phyloP scores from a whole-genome alignment of 2,888 invertebrate genomes.

The Coecobrya sp. region DNA sequence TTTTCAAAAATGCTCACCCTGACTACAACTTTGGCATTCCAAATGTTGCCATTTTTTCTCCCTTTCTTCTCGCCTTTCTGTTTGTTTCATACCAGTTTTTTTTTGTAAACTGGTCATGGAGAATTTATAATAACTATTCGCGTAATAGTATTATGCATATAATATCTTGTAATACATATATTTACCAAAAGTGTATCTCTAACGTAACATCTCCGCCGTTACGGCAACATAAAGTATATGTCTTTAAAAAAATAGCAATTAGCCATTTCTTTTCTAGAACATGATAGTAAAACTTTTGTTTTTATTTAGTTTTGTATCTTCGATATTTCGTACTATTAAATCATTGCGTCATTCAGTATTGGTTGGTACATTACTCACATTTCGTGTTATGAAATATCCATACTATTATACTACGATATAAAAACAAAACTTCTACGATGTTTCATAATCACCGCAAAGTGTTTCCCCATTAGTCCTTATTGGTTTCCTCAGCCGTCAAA shows the following conservation, averaged over 20 bases:
- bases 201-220: conserved; percentile 39
- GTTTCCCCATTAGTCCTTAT: conserved; percentile 30
- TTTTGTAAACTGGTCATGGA: conserved; percentile 41
- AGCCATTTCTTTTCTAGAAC: background rate
- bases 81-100: conserved; percentile 37
- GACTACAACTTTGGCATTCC: conserved; percentile 22
- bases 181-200: background rate
- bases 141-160: background rate
- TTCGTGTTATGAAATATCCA: conserved; percentile 47
- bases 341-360: conserved; percentile 42
- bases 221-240: background rate
- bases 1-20: conserved; percentile 35
- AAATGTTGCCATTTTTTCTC: conserved; percentile 36
- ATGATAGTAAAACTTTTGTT: conserved; percentile 15
- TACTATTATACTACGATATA: background rate
- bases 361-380: conserved; percentile 19
- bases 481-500: conserved; percentile 37
- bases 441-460: conserved; percentile 40
- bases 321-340: background rate
- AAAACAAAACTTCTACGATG: background rate
- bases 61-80: background rate
- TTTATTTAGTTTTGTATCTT: conserved; percentile 27
- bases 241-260: background rate
- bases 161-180: background rate
- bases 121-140: conserved; percentile 8